phyloP scores from a whole-genome alignment of 2,888 invertebrate genomes.

The Papilio protenor region DNA sequence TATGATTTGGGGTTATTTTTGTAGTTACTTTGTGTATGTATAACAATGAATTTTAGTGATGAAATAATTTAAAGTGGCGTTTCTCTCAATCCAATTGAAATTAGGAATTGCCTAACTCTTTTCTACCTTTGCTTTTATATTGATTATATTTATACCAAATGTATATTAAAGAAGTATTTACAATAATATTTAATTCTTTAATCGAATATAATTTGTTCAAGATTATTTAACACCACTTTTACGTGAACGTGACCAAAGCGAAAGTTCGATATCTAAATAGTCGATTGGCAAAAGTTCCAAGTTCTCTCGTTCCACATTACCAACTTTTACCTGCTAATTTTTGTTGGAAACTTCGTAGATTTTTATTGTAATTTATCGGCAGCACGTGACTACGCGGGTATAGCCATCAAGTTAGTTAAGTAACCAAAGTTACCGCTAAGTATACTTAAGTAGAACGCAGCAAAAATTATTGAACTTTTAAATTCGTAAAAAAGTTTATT shows the following conservation, averaged over 20 bases:
- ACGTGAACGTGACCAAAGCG: slow-evolving; percentile 5
- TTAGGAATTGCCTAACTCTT: too few relatives aligned
- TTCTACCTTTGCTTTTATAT: too few relatives aligned
- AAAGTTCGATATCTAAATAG: slow-evolving; percentile 5
- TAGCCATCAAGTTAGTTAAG: slow-evolving; percentile 6
- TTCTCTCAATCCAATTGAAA: too few relatives aligned
- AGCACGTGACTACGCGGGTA: slow-evolving; percentile 76
- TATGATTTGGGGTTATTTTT: neutral
- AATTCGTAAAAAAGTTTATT: neutral
- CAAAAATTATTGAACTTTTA: neutral
- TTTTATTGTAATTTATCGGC: slow-evolving; percentile 81
- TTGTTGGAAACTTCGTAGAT: slow-evolving; percentile 62
- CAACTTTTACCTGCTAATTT: slow-evolving; percentile 49
- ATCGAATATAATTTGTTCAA: neutral
- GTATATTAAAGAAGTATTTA: too few relatives aligned
- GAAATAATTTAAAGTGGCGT: too few relatives aligned
- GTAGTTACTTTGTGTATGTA: neutral
- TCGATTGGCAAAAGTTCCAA: neutral
- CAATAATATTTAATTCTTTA: too few relatives aligned
- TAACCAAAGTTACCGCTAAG: neutral
- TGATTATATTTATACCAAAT: too few relatives aligned
- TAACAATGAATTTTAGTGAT: too few relatives aligned
- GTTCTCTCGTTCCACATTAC: neutral
- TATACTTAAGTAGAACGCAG: neutral
- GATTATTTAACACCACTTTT: neutral